Conservation (phyloP, 2,888 invertebrate species). For the Poecilus cupreus region DNA sequence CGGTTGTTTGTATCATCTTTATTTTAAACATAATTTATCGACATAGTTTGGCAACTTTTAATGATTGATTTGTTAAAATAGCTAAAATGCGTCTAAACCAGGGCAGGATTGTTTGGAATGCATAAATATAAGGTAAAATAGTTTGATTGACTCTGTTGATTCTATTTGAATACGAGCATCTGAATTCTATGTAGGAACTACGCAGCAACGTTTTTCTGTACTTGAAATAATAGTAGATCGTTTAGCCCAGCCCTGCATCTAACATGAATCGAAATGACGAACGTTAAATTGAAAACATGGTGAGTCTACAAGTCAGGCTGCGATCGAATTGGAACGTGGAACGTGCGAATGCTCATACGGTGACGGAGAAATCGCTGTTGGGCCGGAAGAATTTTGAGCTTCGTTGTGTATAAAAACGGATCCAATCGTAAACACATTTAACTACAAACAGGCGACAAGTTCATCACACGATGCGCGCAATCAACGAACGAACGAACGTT, state of each 20-base stretch:
- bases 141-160: conserved; percentile 8
- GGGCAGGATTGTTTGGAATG: conserved; percentile 24
- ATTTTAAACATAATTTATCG: conserved; percentile 55
- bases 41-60: conserved; percentile 50
- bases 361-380: conserved; percentile 1
- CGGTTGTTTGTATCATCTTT: conserved; percentile 40
- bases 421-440: conserved; percentile 10
- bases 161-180: not conserved
- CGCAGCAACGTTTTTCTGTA: not conserved
- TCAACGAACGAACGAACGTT: conserved; percentile 2
- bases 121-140: conserved; percentile 17
- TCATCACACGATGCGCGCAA: not conserved
- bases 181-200: conserved; percentile 3
- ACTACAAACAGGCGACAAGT: not conserved
- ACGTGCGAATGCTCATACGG: not conserved
- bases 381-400: conserved; percentile 53
- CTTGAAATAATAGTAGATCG: not conserved
- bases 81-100: conserved; percentile 36
- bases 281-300: not conserved
- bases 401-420: conserved; percentile 56
- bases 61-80: conserved; percentile 33
- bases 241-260: not conserved
- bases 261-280: conserved; percentile 1
- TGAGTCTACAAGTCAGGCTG: not conserved
- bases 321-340: not conserved